Evolutionary conservation across 2,888 invertebrate genomes (phyloP).

Genomic region (Tubiluchus corallicola): DNA sequence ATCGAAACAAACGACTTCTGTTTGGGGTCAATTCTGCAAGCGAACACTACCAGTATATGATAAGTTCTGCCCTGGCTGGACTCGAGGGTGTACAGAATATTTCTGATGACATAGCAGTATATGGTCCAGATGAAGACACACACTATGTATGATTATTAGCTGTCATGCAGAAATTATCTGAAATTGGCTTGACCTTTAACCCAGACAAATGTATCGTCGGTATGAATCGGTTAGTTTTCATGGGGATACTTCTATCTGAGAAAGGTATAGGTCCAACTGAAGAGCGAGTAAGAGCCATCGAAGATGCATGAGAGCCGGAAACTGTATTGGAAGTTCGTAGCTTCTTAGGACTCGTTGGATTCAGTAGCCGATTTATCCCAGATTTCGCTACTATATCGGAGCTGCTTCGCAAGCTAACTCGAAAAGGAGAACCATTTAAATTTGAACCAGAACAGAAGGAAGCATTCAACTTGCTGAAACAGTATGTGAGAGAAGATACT

Average conservation of each 20-base stretch:
- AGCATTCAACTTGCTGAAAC: too few species aligned
- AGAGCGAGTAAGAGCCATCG: not conserved
- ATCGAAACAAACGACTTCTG: too few species aligned
- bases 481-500: too few species aligned
- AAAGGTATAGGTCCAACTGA: not conserved
- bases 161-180: too few species aligned
- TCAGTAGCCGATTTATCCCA: not conserved
- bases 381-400: not conserved
- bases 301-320: not conserved
- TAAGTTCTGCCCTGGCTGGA: too few species aligned
- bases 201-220: not conserved
- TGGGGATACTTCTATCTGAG: constrained; percentile 2
- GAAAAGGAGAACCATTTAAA: not conserved
- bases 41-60: too few species aligned
- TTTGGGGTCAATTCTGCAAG: too few species aligned
- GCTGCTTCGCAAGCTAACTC: not conserved
- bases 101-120: too few species aligned
- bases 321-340: not conserved
- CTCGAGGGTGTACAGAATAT: too few species aligned
- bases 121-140: too few species aligned
- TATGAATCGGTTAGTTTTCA: not conserved
- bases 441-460: not conserved
- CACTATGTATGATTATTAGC: too few species aligned
- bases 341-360: not conserved
- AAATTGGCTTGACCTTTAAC: not conserved